Evolutionary conservation across 2,797 vertebrate species (phyloP).

Genomic region (Rhabdophis nuchalis): DNA sequence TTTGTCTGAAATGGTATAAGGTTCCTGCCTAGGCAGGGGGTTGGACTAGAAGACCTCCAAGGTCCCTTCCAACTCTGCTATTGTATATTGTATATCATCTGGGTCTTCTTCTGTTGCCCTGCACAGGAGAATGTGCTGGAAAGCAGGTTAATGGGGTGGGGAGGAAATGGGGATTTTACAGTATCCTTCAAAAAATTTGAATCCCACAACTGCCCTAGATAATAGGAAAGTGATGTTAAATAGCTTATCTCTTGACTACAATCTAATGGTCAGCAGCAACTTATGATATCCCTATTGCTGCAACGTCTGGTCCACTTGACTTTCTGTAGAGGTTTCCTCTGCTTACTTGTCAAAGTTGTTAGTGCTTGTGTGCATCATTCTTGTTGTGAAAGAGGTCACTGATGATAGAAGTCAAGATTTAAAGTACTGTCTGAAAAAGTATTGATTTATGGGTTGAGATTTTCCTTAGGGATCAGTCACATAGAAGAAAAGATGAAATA

Average conservation of each 20-base stretch:
- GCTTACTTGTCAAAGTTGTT: not conserved
- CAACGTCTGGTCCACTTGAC: not conserved
- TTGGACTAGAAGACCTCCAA: too few relatives aligned
- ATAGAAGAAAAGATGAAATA: conserved; percentile 4
- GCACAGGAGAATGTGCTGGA: too few relatives aligned
- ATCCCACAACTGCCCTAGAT: not conserved
- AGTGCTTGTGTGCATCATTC: not conserved
- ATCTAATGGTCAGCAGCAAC: not conserved
- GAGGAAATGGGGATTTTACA: too few relatives aligned
- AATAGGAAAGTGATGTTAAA: not conserved
- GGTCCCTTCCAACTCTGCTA: too few relatives aligned
- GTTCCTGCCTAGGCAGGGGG: too few relatives aligned
- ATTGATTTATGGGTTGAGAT: not conserved
- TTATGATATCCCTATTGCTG: not conserved
- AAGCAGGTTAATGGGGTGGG: too few relatives aligned
- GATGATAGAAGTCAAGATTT: conserved; percentile 12
- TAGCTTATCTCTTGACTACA: not conserved
- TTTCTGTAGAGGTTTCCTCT: not conserved
- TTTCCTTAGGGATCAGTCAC: not conserved
- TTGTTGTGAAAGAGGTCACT: not conserved
- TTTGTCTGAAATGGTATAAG: too few relatives aligned
- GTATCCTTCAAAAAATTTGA: too few relatives aligned
- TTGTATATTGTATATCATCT: too few relatives aligned
- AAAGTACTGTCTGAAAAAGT: not conserved
- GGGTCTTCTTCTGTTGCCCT: too few relatives aligned